These are phyloP conservation scores for Agonopterix arenella DNA, from an alignment of 2,888 invertebrate species.

Conservation along the genomic window DNA sequence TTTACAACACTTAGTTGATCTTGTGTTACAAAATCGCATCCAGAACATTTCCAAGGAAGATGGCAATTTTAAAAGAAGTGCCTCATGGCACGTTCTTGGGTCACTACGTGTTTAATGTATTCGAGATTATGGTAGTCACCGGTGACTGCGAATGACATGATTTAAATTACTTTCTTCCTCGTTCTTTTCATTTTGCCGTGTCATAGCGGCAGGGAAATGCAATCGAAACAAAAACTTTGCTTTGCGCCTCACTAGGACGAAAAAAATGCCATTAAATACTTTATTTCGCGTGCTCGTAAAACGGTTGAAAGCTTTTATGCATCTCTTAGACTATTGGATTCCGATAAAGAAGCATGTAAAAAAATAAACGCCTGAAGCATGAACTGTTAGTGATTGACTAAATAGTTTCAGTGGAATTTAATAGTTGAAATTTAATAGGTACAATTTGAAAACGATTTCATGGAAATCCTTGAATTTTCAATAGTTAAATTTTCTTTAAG, in stretches of 20 bases:
- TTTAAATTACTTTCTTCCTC: conserved; percentile 35
- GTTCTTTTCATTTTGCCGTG: conserved; percentile 24
- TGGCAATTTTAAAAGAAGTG: background rate
- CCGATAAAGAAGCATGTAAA: no score
- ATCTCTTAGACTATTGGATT: background rate
- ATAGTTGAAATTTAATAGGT: no score
- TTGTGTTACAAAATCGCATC: no score
- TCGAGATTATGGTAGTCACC: conserved; percentile 26
- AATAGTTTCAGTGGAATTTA: no score
- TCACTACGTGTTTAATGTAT: conserved; percentile 34
- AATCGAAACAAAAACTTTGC: conserved; percentile 21
- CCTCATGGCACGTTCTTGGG: conserved; percentile 20
- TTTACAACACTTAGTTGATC: conserved; percentile 1
- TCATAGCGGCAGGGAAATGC: conserved; percentile 16
- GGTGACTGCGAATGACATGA: conserved; percentile 28
- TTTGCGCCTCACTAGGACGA: background rate
- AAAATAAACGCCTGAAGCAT: no score
- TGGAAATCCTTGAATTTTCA: no score
- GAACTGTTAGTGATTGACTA: no score
- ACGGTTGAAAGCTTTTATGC: no score
- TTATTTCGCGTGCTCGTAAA: no score
- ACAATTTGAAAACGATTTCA: no score
- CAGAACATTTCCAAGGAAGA: background rate
- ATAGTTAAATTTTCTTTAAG: no score
- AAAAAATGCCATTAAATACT: no score